Base-by-base conservation (phyloP, 1,140 invertebrate genomes). In the Drosophila nasuta region DNA sequence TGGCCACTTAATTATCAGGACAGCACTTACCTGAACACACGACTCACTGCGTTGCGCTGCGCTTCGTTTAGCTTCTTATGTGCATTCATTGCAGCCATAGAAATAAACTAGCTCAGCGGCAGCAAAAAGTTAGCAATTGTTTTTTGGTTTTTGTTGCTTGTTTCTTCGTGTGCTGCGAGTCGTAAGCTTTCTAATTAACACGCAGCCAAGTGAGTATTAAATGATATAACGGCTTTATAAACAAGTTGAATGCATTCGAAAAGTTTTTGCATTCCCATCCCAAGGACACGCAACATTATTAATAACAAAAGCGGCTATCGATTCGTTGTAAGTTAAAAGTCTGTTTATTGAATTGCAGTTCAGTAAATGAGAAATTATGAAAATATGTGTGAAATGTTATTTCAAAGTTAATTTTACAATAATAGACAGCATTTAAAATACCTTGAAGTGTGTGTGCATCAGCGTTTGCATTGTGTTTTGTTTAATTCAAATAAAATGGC, bases 101-200 rank as follows among this genome's bases (percentile, higher is more conserved):
- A 59, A 69, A 52, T 8, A 3, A 60, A 51, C 43, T 30, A 49
- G 10, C 46, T 48, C 25, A 25, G 38, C 35, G 58, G 51, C 33
- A 49, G n/a, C 43, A 15, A 51, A 51, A 68, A 58, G 45, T 67
- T 59, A n/a, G 41, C 60, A 56, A 64, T 46, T 64, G 51, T 46
- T 54, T 5, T 35, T 46, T 64, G 51, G 38, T 54, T 5, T 35
- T 63, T 38, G 7, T 38, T 38, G 6, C 10, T 38, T 38, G 35
- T 38, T 38, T 38, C 6, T 38, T 38, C 2, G 2, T 45, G 58
- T 62, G 48, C 17, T 49, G 5, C 33, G 17, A 56, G 41, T 46
- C 17, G 63, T 59, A 59, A 67, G 70, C 66, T 73, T 67, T 67
- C 46, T 59, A 73, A 73, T 73, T 73, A 73, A 73, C 64, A 45